Evolutionary conservation across 1,140 invertebrate genomes (phyloP), one percentile per base, ranked within the genome.

Genomic region (Euura lappo): DNA sequence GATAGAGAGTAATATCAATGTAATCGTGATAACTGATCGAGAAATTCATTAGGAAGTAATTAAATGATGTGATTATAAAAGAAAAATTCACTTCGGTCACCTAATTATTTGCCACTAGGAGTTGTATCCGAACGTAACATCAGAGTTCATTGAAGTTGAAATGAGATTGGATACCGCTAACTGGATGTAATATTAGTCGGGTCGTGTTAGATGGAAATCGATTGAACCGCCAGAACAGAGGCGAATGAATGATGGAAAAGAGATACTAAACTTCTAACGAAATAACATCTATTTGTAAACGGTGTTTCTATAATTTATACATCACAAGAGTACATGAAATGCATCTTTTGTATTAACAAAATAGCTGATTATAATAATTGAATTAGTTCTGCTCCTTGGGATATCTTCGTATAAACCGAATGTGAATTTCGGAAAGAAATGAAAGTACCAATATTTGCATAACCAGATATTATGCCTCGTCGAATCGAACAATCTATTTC

Each of bases 251-350:
- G 28, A 28, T 28, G 28, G 28, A 28, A 28, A 28, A 28, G 28
- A 28, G 28, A 28, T 28, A 28, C 28, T 28, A 28, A n/a, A 60
- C 3, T 60, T 60, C 0, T 4, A 60, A 5, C 51, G 51, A 60
- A 6, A 11, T 8, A 68, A 68, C 66, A 68, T 68, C 44, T 3
- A 68, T 68, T 3, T 44, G 66, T 68, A 44, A 68, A 44, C 44
- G 8, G 44, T 68, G 66, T 68, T 68, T 42, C 10, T 68, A 44
- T 28, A 68, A 68, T 11, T 68, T 68, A 68, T 44, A 68, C 66
- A 68, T 68, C 66, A 42, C 66, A 44, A 68, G 8, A 68, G 66
- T 42, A 68, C 44, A 68, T 68, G 66, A 68, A 4, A 68, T 68
- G 66, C 66, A 68, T 42, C 4, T 68, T 44, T 68, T 68, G 3